Evolutionary conservation across 2,888 invertebrate species (phyloP).

Genomic region (Dyspetes luteomarginatus): DNA sequence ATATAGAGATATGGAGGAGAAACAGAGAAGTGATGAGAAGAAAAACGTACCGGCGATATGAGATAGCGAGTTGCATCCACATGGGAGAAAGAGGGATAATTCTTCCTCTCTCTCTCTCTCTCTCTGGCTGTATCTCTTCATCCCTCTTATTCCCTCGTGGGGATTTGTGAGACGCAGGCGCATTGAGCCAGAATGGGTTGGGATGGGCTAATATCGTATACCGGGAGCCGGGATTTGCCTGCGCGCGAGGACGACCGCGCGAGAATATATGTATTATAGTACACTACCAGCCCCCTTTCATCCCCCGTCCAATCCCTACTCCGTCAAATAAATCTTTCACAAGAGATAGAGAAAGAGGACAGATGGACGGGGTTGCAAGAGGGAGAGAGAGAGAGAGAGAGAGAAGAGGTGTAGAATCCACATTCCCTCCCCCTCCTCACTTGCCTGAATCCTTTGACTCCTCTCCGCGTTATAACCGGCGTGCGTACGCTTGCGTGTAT

Average conservation of each 20-base stretch:
- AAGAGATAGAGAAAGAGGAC: neutral
- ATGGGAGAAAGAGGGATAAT: conserved; percentile 34
- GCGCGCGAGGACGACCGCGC: conserved; percentile 20
- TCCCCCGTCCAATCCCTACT: conserved; percentile 29
- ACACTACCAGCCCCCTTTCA: conserved; percentile 11
- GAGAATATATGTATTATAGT: conserved; percentile 3
- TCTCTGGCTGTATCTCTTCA: neutral
- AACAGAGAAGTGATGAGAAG: conserved; percentile 17
- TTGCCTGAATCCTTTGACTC: conserved; percentile 53
- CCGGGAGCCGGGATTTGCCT: conserved; percentile 63
- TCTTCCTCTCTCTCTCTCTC: neutral
- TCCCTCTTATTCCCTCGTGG: conserved; percentile 22
- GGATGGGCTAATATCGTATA: conserved; percentile 70
- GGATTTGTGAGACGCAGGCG: conserved; percentile 73
- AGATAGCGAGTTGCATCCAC: conserved; percentile 1
- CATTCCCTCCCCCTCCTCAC: conserved; percentile 9
- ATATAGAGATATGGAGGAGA: neutral
- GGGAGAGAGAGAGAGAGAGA: neutral
- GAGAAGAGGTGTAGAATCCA: conserved; percentile 8
- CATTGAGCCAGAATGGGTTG: conserved; percentile 60
- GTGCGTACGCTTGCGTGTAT: conserved; percentile 79
- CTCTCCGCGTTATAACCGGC: conserved; percentile 58
- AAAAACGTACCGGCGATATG: conserved; percentile 26
- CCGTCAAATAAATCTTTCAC: neutral
- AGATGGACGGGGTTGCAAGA: too few species aligned